Percentiles rank a stretch among this genome's conserved stretches.
Conservation (phyloP, 2,888 invertebrate species). For the Andrena praecox region DNA sequence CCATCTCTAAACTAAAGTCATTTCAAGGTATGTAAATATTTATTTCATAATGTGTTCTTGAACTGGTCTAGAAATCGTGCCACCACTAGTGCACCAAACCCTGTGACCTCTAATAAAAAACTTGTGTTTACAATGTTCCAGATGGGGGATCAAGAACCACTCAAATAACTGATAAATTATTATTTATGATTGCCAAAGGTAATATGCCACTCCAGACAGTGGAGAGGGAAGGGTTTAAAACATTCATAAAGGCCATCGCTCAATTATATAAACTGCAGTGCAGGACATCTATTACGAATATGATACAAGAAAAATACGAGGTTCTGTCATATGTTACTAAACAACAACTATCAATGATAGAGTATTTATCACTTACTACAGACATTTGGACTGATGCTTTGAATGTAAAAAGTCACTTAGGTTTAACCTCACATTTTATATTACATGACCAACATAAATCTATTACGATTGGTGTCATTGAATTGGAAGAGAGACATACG, state of each 20-base stretch:
- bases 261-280: constrained; percentile 43
- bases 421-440: background rate
- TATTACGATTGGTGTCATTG: constrained; percentile 1
- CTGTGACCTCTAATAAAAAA: no score
- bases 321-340: background rate
- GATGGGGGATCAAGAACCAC: background rate
- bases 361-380: background rate
- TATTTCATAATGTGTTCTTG: no score
- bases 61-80: no score
- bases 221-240: constrained; percentile 55
- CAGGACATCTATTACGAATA: background rate
- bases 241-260: constrained; percentile 39
- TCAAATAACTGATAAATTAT: background rate
- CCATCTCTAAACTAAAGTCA: background rate
- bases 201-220: constrained; percentile 45
- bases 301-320: background rate
- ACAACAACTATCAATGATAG: background rate
- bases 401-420: background rate
- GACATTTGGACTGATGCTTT: constrained; percentile 1
- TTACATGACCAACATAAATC: background rate
- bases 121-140: no score
- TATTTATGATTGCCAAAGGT: constrained; percentile 56
- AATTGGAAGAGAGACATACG: background rate
- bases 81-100: no score
- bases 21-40: background rate